These are phyloP conservation scores for Plotosus lineatus DNA, from an alignment of 2,113 vertebrate species.

Conservation along the genomic window DNA sequence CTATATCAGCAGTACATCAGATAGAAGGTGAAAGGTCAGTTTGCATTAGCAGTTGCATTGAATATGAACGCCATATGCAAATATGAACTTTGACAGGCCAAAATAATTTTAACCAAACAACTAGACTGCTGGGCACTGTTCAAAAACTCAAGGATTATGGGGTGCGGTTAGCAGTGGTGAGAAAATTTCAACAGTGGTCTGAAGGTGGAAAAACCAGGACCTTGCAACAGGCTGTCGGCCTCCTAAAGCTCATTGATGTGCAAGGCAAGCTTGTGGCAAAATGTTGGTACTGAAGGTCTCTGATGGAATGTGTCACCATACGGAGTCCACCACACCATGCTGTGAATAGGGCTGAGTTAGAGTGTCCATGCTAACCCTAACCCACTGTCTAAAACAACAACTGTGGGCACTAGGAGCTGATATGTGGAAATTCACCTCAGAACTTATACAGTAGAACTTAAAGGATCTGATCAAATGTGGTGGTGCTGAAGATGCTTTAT, in stretches of 20 bases:
- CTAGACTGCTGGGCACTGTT: not conserved
- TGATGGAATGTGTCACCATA: not conserved
- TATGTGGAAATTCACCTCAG: not conserved
- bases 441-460: not conserved
- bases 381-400: not conserved
- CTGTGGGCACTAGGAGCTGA: not conserved
- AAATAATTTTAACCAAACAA: not conserved
- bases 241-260: not conserved
- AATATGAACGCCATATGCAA: too few species aligned
- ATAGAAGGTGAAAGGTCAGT: not conserved
- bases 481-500: not conserved
- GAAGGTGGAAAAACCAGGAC: not conserved
- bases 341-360: not conserved
- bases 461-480: not conserved
- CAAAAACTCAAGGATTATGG: not conserved
- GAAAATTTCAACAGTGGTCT: not conserved
- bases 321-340: too few species aligned
- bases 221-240: not conserved
- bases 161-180: not conserved
- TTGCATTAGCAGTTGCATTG: too few species aligned
- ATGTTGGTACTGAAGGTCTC: not conserved
- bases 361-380: not conserved
- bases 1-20: not conserved
- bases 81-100: not conserved
- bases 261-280: not conserved